These are phyloP conservation scores for Chaetura pelagica DNA, from an alignment of 2,113 vertebrate species.

Conservation along the genomic window DNA sequence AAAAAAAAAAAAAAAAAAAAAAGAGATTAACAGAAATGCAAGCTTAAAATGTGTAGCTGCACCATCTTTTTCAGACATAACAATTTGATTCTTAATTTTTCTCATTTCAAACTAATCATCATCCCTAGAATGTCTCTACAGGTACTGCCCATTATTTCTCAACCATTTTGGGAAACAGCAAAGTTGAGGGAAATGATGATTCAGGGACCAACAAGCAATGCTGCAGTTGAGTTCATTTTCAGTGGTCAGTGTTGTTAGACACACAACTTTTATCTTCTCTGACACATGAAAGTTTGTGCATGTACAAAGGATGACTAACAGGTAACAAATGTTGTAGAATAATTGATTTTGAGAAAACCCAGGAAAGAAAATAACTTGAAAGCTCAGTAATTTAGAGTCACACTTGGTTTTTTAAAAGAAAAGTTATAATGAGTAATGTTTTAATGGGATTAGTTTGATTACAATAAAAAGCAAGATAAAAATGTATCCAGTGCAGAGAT, in stretches of 20 bases:
- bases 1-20: background rate
- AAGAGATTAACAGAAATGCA: background rate
- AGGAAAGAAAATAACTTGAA: background rate
- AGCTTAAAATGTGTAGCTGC: background rate
- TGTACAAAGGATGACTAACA: background rate
- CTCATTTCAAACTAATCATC: background rate
- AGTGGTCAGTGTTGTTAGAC: background rate
- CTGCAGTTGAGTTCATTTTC: background rate
- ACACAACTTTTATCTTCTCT: background rate
- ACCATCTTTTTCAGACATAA: background rate
- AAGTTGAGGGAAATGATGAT: background rate
- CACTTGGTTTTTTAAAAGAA: background rate
- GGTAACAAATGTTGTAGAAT: background rate
- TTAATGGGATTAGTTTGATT: background rate
- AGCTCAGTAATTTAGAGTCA: background rate
- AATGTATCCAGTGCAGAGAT: background rate
- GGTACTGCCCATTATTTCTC: background rate
- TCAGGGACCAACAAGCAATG: rapidly evolving
- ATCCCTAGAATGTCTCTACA: background rate
- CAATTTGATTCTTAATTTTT: background rate
- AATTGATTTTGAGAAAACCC: background rate
- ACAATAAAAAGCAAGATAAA: background rate
- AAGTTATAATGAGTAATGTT: background rate
- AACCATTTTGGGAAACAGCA: background rate
- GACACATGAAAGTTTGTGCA: background rate